Conservation (phyloP, 2,797 vertebrate genomes). For the Tapirus indicus region DNA sequence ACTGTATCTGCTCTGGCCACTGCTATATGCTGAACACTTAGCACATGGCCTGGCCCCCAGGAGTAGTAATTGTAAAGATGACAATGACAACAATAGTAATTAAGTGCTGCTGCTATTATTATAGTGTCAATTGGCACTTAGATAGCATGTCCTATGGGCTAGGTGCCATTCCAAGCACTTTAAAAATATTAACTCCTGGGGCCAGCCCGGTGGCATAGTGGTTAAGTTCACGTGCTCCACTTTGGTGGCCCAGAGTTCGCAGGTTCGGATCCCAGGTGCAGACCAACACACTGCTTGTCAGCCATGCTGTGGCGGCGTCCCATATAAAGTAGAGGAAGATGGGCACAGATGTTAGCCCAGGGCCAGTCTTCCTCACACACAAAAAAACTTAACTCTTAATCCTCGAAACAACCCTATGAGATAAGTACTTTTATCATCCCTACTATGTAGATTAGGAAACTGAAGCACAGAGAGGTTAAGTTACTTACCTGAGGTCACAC, state of each 20-base stretch:
- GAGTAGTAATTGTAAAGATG: not conserved
- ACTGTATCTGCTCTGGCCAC: not conserved
- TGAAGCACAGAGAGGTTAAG: not conserved
- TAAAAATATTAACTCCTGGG: not conserved
- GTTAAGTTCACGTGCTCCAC: too few relatives aligned
- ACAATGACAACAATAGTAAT: not conserved
- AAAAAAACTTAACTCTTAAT: not conserved
- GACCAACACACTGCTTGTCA: too few relatives aligned
- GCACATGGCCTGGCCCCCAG: not conserved
- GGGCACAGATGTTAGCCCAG: too few relatives aligned
- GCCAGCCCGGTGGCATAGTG: too few relatives aligned
- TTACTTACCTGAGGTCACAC: not conserved
- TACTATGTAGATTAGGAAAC: not conserved
- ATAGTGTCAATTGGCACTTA: not conserved
- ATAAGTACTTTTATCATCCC: not conserved
- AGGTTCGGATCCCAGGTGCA: too few relatives aligned
- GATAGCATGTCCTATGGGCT: not conserved
- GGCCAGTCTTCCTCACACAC: too few relatives aligned
- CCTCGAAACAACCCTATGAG: not conserved
- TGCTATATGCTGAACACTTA: not conserved
- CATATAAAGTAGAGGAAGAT: too few relatives aligned
- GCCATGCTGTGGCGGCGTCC: too few relatives aligned
- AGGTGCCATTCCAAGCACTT: not conserved
- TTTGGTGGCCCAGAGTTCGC: too few relatives aligned
- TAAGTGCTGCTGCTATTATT: not conserved